Conservation (phyloP, 2,113 vertebrate species). For the Trichomycterus rosablanca region DNA sequence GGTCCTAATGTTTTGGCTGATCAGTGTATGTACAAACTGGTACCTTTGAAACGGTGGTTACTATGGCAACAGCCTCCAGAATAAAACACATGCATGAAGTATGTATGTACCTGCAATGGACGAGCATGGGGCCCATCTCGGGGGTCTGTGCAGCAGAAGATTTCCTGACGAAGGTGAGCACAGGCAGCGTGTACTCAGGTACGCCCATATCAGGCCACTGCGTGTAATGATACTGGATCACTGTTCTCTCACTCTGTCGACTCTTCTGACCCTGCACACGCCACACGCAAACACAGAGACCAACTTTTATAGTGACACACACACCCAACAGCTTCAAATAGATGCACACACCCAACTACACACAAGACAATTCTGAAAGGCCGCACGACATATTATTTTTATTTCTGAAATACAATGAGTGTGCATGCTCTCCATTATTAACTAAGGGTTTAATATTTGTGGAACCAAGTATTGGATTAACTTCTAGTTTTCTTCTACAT, state of each 20-base stretch:
- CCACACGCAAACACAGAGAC: slow-evolving; percentile 16
- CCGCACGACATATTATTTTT: slow-evolving; percentile 7
- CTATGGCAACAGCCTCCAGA: no score
- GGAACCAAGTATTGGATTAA: slow-evolving; percentile 11
- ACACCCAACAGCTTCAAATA: no score
- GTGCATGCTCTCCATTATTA: neutral
- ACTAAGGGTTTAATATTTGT: neutral
- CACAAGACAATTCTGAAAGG: neutral
- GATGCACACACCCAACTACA: slow-evolving; percentile 1
- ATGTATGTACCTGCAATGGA: slow-evolving; percentile 84
- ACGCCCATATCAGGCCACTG: slow-evolving; percentile 97
- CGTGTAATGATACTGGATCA: slow-evolving; percentile 93
- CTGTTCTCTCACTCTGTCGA: slow-evolving; percentile 77
- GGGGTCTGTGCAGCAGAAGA: slow-evolving; percentile 77
- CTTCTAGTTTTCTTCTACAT: neutral
- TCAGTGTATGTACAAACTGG: no score
- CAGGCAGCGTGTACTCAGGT: slow-evolving; percentile 85
- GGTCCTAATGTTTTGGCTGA: no score
- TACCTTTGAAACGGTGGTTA: no score
- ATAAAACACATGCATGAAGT: neutral
- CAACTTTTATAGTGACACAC: neutral
- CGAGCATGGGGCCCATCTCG: slow-evolving; percentile 84
- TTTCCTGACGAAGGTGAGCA: slow-evolving; percentile 86
- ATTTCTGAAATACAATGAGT: slow-evolving; percentile 15
- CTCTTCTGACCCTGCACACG: slow-evolving; percentile 73